phyloP scores from a whole-genome alignment of 2,797 vertebrate species.

The Ciconia nigra region DNA sequence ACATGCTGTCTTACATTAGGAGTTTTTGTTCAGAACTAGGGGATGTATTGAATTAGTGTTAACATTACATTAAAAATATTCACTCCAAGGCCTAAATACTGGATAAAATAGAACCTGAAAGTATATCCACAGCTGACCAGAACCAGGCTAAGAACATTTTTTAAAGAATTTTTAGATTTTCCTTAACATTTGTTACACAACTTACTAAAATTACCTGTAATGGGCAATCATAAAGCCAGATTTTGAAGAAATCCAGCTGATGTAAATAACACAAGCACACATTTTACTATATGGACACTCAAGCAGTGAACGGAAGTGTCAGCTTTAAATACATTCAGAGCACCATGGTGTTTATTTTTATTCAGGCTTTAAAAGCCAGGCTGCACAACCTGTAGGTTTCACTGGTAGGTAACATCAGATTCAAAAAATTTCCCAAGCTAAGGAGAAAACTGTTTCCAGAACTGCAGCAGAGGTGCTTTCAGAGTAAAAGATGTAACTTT shows the following conservation, averaged over 20 bases:
- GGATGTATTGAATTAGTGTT: neutral
- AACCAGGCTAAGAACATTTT: neutral
- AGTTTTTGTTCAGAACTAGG: neutral
- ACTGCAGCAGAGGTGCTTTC: neutral
- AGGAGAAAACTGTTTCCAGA: neutral
- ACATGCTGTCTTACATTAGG: accelerated
- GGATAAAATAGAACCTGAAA: neutral
- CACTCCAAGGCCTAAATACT: neutral
- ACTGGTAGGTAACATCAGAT: neutral
- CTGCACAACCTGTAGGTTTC: neutral
- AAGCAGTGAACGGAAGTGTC: neutral
- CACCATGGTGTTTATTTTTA: neutral
- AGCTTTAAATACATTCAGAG: neutral
- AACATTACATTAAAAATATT: neutral
- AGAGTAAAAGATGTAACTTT: neutral
- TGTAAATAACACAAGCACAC: neutral
- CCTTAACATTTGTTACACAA: neutral
- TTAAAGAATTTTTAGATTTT: neutral
- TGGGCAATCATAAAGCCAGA: neutral
- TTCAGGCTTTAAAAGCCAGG: neutral
- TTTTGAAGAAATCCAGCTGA: neutral
- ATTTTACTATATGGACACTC: neutral
- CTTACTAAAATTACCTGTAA: neutral
- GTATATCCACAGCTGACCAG: neutral
- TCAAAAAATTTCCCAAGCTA: neutral